Conservation (phyloP, 2,888 invertebrate genomes). For the Spisula solida region DNA sequence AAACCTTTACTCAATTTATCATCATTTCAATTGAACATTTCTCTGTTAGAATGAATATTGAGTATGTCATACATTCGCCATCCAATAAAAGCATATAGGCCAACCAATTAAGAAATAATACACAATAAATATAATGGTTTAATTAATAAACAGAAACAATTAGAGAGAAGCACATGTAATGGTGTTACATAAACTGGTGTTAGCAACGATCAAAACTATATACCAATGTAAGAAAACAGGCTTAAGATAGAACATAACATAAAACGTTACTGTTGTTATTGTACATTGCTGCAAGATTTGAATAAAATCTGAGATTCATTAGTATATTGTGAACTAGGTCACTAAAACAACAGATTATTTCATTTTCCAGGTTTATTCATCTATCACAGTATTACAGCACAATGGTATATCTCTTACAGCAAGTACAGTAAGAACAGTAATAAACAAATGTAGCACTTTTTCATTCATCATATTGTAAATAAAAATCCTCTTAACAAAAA, state of each 20-base stretch:
- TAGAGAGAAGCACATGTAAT: not conserved
- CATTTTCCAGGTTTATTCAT: not conserved
- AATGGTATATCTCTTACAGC: not conserved
- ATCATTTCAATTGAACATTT: not conserved
- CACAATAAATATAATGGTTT: not conserved
- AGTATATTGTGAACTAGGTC: not conserved
- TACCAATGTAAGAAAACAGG: not conserved
- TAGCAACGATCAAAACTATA: not conserved
- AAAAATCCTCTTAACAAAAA: conserved; percentile 14
- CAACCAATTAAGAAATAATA: not conserved
- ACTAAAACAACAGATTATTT: not conserved
- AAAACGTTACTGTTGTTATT: not conserved
- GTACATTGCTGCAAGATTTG: not conserved
- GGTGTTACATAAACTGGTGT: not conserved
- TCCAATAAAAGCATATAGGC: not conserved
- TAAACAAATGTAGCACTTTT: not conserved
- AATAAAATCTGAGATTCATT: conserved; percentile 11
- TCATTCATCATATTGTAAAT: not conserved
- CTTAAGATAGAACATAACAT: not conserved
- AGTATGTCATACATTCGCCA: not conserved
- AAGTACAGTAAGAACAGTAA: not conserved
- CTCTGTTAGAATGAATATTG: not conserved
- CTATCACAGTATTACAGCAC: conserved; percentile 13
- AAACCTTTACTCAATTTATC: not conserved
- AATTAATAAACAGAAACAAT: not conserved